Conservation (phyloP, 92 coral and sea anemone species). For the Palythoa grandis region DNA sequence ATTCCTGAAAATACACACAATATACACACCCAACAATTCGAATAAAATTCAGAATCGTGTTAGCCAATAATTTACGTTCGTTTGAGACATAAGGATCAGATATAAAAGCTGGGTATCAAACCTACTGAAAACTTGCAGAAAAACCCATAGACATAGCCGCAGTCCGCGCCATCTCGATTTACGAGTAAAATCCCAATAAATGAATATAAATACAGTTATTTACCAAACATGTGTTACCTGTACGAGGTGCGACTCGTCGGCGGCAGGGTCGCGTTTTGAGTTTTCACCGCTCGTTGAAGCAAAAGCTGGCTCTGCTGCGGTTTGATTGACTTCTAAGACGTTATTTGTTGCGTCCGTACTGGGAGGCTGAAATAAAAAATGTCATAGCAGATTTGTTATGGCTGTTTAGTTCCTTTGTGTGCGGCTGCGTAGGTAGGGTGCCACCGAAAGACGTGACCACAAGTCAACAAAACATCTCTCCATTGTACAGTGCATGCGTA, state of each 20-base stretch:
- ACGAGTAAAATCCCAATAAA: not conserved
- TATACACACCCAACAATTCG: not conserved
- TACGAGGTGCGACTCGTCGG: slow-evolving; percentile 29
- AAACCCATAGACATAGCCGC: not conserved
- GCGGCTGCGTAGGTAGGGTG: not conserved
- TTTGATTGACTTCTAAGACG: not conserved
- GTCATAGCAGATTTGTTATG: slow-evolving; percentile 21
- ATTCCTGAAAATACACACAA: not conserved
- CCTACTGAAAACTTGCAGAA: not conserved
- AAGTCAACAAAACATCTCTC: not conserved
- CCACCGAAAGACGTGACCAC: slow-evolving; percentile 8
- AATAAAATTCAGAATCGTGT: not conserved
- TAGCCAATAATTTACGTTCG: not conserved
- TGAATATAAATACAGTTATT: too few relatives aligned
- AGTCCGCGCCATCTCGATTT: not conserved
- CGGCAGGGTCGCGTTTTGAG: slow-evolving; percentile 2
- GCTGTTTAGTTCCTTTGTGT: not conserved
- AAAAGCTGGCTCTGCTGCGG: slow-evolving; percentile 3
- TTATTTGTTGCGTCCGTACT: not conserved
- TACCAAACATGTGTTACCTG: slow-evolving; percentile 10
- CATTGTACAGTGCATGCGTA: too few relatives aligned
- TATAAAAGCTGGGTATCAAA: not conserved
- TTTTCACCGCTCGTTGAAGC: not conserved
- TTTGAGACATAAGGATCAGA: not conserved
- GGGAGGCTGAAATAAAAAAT: slow-evolving; percentile 14